These are phyloP conservation scores for Clarias fuscus DNA, from an alignment of 2,797 vertebrate genomes.

Conservation along the genomic window DNA sequence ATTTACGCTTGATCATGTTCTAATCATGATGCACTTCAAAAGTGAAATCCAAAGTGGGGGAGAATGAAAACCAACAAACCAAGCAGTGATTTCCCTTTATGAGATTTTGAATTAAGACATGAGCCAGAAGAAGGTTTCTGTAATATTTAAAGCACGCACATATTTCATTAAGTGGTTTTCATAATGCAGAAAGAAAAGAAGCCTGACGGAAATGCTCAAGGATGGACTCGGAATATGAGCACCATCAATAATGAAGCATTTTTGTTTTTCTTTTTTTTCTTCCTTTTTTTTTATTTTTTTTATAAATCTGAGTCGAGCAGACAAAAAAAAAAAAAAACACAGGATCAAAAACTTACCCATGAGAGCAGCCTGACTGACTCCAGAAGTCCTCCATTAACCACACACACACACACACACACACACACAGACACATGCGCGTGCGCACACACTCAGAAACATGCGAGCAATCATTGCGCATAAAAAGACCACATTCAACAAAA, in stretches of 20 bases:
- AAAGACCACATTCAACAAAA: background rate
- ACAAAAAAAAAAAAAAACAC: constrained; percentile 34
- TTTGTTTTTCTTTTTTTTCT: background rate
- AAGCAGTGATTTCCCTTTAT: constrained; percentile 11
- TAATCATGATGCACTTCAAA: constrained; percentile 1
- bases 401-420: background rate
- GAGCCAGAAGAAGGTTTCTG: constrained; percentile 40
- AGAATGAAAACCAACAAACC: background rate
- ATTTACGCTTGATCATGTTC: background rate
- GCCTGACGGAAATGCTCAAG: constrained; percentile 47
- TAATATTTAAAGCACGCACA: constrained; percentile 53
- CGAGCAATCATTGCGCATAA: background rate
- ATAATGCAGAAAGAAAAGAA: constrained; percentile 42
- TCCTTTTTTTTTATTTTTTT: background rate
- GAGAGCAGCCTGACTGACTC: constrained; percentile 29
- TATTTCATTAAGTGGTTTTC: constrained; percentile 59
- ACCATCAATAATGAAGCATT: constrained; percentile 58
- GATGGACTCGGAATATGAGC: constrained; percentile 50
- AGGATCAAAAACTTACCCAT: constrained; percentile 40
- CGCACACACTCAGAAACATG: background rate
- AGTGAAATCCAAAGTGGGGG: background rate
- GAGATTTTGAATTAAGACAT: constrained; percentile 44
- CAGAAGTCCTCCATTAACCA: constrained; percentile 20
- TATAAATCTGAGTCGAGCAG: constrained; percentile 39
- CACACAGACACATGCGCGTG: background rate